Conservation (phyloP, 1,140 invertebrate genomes). For the Hyles euphorbiae region DNA sequence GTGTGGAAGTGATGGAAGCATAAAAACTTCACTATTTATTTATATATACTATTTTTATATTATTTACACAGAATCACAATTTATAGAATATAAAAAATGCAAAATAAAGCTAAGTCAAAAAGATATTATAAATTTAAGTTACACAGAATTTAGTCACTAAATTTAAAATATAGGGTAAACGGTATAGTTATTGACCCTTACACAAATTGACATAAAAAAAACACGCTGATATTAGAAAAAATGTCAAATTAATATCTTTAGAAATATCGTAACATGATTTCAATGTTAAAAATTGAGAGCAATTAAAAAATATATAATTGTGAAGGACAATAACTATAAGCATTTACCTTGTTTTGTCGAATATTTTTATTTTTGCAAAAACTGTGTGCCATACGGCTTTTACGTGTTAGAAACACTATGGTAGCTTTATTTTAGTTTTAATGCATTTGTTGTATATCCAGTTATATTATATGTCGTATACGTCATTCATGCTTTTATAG, state of each 20-base stretch:
- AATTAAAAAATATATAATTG: too few relatives aligned
- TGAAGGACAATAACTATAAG: too few relatives aligned
- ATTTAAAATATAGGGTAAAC: not conserved
- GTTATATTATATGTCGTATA: not conserved
- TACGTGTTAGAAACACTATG: conserved; percentile 10
- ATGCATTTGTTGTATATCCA: not conserved
- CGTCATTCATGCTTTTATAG: not conserved
- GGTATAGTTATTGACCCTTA: too few relatives aligned
- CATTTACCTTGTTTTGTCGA: too few relatives aligned
- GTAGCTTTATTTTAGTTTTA: not conserved
- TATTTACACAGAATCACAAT: not conserved
- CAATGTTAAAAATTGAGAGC: too few relatives aligned
- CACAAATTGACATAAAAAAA: too few relatives aligned
- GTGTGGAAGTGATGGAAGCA: conserved; percentile 55
- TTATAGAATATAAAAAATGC: not conserved
- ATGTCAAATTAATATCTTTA: too few relatives aligned
- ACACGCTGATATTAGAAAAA: too few relatives aligned
- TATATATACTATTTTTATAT: not conserved
- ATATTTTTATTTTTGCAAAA: too few relatives aligned
- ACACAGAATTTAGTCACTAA: not conserved
- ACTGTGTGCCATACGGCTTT: not conserved
- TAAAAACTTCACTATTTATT: conserved; percentile 16
- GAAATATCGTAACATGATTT: too few relatives aligned
- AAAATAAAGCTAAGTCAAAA: not conserved
- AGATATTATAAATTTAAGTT: not conserved